Evolutionary conservation across 2,113 vertebrate genomes (phyloP).

Genomic region (Stigmatopora nigra): DNA sequence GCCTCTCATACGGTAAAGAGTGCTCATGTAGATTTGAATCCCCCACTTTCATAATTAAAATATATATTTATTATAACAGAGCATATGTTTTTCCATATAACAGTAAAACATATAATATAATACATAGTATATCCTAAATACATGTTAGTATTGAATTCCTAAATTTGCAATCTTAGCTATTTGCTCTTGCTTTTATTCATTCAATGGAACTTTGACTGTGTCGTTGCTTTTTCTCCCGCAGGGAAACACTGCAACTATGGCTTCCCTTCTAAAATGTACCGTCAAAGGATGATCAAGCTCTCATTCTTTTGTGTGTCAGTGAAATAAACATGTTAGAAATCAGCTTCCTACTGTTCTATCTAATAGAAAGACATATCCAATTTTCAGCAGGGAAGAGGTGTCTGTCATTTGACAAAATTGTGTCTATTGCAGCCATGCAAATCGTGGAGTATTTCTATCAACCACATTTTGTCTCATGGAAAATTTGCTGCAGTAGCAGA

Average conservation of each 20-base stretch:
- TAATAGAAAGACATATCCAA: not conserved
- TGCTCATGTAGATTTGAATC: slow-evolving; percentile 19
- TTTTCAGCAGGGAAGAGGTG: slow-evolving; percentile 11
- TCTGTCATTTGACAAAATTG: slow-evolving; percentile 16
- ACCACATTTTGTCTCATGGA: slow-evolving; percentile 3
- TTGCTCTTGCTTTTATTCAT: not conserved
- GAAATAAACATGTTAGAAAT: slow-evolving; percentile 2
- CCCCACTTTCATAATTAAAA: slow-evolving; percentile 11
- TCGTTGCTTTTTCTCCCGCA: slow-evolving; percentile 35
- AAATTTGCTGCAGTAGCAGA: slow-evolving; percentile 16
- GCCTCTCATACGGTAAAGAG: slow-evolving; percentile 31
- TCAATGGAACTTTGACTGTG: not conserved
- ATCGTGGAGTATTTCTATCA: slow-evolving; percentile 4
- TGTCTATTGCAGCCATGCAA: not conserved
- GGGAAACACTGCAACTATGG: slow-evolving; percentile 11
- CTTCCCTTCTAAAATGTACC: slow-evolving; percentile 9
- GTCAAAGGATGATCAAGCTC: slow-evolving; percentile 14
- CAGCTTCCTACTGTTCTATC: not conserved
- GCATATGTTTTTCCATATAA: not conserved
- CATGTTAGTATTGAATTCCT: not conserved
- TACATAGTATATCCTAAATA: not conserved
- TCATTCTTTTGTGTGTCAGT: slow-evolving; percentile 8
- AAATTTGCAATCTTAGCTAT: not conserved
- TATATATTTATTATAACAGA: not conserved
- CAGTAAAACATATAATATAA: not conserved